These are phyloP conservation scores for Seriola rivoliana DNA, from an alignment of 2,113 vertebrate species.

Conservation along the genomic window DNA sequence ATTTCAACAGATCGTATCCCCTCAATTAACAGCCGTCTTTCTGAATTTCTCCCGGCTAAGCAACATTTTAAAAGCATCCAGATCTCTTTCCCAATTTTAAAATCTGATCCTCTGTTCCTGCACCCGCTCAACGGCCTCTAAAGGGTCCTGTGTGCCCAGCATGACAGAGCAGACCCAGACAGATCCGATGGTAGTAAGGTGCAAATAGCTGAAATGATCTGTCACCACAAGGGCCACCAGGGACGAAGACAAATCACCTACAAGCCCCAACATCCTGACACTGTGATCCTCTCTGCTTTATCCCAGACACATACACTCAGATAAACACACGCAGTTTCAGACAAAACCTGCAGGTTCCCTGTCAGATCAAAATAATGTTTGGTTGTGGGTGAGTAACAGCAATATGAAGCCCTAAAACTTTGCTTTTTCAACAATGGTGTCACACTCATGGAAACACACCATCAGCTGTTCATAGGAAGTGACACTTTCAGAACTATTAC, in stretches of 20 bases:
- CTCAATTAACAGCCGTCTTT: neutral
- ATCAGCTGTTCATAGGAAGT: too few species aligned
- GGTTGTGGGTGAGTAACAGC: neutral
- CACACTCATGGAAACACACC: too few species aligned
- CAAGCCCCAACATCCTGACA: slow-evolving; percentile 8
- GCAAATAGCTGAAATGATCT: slow-evolving; percentile 60
- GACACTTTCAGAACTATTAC: neutral
- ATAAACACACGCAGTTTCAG: neutral
- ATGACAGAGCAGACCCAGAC: slow-evolving; percentile 57
- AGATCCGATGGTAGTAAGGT: slow-evolving; percentile 55
- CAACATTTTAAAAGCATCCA: slow-evolving; percentile 22
- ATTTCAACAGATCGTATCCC: neutral
- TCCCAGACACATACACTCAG: slow-evolving; percentile 1
- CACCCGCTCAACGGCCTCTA: neutral
- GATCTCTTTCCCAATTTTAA: neutral
- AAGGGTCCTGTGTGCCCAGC: slow-evolving; percentile 30
- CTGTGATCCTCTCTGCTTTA: neutral
- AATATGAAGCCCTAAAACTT: too few species aligned
- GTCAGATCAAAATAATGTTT: neutral
- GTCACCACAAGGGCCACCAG: slow-evolving; percentile 62
- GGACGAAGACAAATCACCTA: slow-evolving; percentile 55
- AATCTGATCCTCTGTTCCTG: slow-evolving; percentile 11
- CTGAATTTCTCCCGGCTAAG: neutral
- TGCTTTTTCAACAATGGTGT: too few species aligned
- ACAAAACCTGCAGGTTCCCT: neutral